These are phyloP conservation scores for Amaurobius ferox DNA, from an alignment of 2,888 invertebrate species.

Conservation along the genomic window DNA sequence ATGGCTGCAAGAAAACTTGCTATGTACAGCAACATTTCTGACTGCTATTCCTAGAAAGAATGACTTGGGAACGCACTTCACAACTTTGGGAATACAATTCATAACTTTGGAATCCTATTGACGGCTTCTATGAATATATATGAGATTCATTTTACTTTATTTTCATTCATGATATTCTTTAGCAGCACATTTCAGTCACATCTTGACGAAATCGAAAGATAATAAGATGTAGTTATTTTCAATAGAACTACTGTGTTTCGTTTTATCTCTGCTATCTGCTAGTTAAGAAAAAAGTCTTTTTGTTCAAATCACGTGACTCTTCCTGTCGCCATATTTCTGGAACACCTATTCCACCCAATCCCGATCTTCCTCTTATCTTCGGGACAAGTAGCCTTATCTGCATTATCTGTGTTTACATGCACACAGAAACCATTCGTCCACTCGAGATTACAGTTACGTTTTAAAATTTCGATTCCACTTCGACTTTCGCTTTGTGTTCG, in stretches of 20 bases:
- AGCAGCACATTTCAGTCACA: too few relatives aligned
- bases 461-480: background rate
- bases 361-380: background rate
- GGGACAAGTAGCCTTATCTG: background rate
- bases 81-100: too few relatives aligned
- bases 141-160: too few relatives aligned
- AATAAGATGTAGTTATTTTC: too few relatives aligned
- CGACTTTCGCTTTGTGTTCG: background rate
- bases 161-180: too few relatives aligned
- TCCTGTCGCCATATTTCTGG: background rate
- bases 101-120: too few relatives aligned
- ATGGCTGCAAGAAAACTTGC: too few relatives aligned
- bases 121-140: too few relatives aligned
- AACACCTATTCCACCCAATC: constrained; percentile 6
- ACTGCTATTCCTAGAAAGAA: too few relatives aligned
- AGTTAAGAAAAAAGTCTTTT: background rate
- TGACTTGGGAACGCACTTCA: too few relatives aligned
- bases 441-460: background rate
- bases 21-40: too few relatives aligned
- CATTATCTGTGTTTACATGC: constrained; percentile 17
- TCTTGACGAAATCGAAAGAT: too few relatives aligned
- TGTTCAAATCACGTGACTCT: background rate
- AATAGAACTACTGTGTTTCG: background rate
- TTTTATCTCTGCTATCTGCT: background rate
- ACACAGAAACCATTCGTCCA: constrained; percentile 2